Base-by-base conservation (phyloP, 1,140 invertebrate species). In the Meloidogyne exigua region DNA sequence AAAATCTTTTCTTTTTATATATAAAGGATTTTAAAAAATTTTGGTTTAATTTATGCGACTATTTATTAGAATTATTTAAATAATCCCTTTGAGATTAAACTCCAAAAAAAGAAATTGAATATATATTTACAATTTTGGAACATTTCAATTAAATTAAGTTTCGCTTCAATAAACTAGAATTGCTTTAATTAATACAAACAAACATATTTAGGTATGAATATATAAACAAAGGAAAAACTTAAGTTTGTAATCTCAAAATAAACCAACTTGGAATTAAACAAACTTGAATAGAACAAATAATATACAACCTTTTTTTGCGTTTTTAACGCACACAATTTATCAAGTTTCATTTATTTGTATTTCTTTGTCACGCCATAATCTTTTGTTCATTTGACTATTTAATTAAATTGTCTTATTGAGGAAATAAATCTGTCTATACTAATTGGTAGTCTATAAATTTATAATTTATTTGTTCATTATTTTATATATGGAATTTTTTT, bases 21-120 rank as follows among this genome's bases (percentile, higher is more conserved):
- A n/a, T 32, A 10, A 39, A 39, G 36, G 0, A 39, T 7, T 57
- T 57, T n/a, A 57, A 57, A 57, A n/a, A 7, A n/a, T 49, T 49
- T 49, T n/a, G 49, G 12, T 44, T 44, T 44, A 44, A 9, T 57
- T 57, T n/a, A 57, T 5, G 49, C 18, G 21, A 57, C 18, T 18
- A n/a, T 57, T 57, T 57, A 57, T 57, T 57, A 57, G 49, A 57
- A 57, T 57, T 57, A 57, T n/a, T 57, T n/a, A 9, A 57, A n/a
- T 39, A 39, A 39, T n/a, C 18, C 49, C 49, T 21, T n/a, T 15
- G 49, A 57, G 49, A 57, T 57, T 57, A 57, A 57, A 49, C n/a
- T 57, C 49, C 49, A 57, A 57, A 57, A 57, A 57, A 57, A n/a
- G n/a, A 57, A 57, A 9, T 4, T n/a, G 13, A 57, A 57, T n/a